Conservation (phyloP, 2,888 invertebrate genomes). For the Drosophila bunnanda region DNA sequence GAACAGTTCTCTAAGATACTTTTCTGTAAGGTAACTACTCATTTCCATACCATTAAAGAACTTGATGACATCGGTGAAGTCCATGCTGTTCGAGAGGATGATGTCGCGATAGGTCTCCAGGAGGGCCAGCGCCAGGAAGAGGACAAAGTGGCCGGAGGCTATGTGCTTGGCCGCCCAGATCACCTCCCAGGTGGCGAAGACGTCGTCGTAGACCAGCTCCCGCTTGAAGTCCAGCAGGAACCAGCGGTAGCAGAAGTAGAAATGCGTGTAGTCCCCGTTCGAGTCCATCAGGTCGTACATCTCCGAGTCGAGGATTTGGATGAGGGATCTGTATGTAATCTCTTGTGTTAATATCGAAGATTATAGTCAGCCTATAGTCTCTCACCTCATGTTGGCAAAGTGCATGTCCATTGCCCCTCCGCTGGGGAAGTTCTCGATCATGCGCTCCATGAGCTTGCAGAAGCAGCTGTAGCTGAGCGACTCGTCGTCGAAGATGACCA, state of each 20-base stretch:
- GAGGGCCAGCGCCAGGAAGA: conserved; percentile 96
- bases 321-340: conserved; percentile 86
- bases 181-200: conserved; percentile 97
- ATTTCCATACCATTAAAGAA: conserved; percentile 99
- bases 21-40: no score
- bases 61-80: conserved; percentile 98
- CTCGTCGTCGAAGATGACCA: conserved; percentile 97
- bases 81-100: conserved; percentile 97
- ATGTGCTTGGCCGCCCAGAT: conserved; percentile 94
- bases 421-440: conserved; percentile 96
- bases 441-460: conserved; percentile 94
- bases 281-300: conserved; percentile 97
- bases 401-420: conserved; percentile 98
- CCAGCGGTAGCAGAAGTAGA: conserved; percentile 99
- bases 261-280: conserved; percentile 97
- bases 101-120: conserved; percentile 97
- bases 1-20: not conserved
- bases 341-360: no score
- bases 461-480: conserved; percentile 96
- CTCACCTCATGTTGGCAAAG: conserved; percentile 95
- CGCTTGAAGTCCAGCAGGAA: conserved; percentile 98
- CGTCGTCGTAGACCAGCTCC: conserved; percentile 94
- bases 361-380: not conserved
- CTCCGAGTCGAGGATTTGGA: conserved; percentile 96
- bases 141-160: conserved; percentile 92